Conservation (phyloP, 2,797 vertebrate genomes). For the Serranus cabrilla region DNA sequence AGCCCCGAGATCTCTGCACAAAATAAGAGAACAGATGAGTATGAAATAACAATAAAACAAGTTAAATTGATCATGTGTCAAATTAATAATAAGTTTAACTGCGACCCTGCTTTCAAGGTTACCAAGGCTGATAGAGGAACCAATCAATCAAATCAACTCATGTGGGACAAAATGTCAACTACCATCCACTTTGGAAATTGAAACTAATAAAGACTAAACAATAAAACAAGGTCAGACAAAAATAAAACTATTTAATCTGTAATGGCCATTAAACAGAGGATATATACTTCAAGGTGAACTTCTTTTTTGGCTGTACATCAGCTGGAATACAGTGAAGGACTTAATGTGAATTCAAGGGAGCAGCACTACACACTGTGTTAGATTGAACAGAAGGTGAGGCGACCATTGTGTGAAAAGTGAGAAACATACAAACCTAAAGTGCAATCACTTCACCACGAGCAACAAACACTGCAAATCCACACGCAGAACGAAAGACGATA, state of each 20-base stretch:
- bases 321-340: slow-evolving; percentile 44
- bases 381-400: slow-evolving; percentile 26
- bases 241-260: slow-evolving; percentile 29
- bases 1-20: slow-evolving; percentile 93
- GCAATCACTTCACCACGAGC: slow-evolving; percentile 16
- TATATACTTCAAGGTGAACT: slow-evolving; percentile 34
- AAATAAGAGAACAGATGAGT: slow-evolving; percentile 11
- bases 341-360: slow-evolving; percentile 49
- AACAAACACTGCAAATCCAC: slow-evolving; percentile 26
- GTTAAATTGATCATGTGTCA: neutral
- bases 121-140: neutral
- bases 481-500: slow-evolving; percentile 33
- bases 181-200: slow-evolving; percentile 34
- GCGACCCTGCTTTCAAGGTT: slow-evolving; percentile 12
- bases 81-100: slow-evolving; percentile 26
- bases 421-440: slow-evolving; percentile 35
- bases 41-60: slow-evolving; percentile 15
- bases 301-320: slow-evolving; percentile 41
- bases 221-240: slow-evolving; percentile 30
- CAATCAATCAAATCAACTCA: slow-evolving; percentile 35
- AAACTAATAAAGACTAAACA: slow-evolving; percentile 31
- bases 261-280: slow-evolving; percentile 25
- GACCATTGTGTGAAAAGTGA: slow-evolving; percentile 4
- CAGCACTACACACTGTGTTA: slow-evolving; percentile 18
- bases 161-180: slow-evolving; percentile 31